Evolutionary conservation across 1,140 invertebrate species (phyloP).

Genomic region (Protaetia brevitarsis): DNA sequence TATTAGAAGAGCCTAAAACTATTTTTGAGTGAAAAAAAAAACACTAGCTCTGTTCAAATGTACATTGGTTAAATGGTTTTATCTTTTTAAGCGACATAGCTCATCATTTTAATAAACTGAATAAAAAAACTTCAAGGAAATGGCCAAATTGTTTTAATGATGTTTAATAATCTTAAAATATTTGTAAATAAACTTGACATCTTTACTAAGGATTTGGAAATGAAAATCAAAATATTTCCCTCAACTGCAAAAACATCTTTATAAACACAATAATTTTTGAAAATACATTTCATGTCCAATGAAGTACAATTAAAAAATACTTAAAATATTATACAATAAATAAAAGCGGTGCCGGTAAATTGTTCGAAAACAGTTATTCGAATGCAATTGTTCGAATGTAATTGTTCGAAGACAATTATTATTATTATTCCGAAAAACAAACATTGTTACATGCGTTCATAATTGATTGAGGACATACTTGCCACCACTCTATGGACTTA

Average conservation of each 20-base stretch:
- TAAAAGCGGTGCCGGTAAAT: too few relatives aligned
- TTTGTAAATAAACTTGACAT: conserved; percentile 24
- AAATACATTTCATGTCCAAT: neutral
- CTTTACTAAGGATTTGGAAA: conserved; percentile 20
- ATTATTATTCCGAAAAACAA: too few relatives aligned
- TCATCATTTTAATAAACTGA: conserved; percentile 13
- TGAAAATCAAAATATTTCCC: conserved; percentile 20
- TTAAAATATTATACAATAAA: neutral
- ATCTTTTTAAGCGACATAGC: neutral
- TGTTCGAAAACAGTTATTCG: too few relatives aligned
- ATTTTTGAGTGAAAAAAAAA: too few relatives aligned
- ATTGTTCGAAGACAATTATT: too few relatives aligned
- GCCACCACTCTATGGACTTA: too few relatives aligned
- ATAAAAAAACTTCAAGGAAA: conserved; percentile 10
- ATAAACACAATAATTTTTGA: conserved; percentile 12
- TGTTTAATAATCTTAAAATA: neutral
- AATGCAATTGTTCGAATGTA: too few relatives aligned
- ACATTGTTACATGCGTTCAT: too few relatives aligned
- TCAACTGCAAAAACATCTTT: neutral
- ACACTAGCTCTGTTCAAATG: too few relatives aligned
- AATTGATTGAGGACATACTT: too few relatives aligned
- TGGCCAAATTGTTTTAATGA: conserved; percentile 4
- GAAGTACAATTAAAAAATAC: conserved; percentile 7
- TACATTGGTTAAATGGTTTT: neutral
- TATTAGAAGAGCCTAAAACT: too few relatives aligned